Evolutionary conservation across 2,797 vertebrate genomes (phyloP), one percentile per base, ranked within the genome.

Genomic region (Bufotes viridis): DNA sequence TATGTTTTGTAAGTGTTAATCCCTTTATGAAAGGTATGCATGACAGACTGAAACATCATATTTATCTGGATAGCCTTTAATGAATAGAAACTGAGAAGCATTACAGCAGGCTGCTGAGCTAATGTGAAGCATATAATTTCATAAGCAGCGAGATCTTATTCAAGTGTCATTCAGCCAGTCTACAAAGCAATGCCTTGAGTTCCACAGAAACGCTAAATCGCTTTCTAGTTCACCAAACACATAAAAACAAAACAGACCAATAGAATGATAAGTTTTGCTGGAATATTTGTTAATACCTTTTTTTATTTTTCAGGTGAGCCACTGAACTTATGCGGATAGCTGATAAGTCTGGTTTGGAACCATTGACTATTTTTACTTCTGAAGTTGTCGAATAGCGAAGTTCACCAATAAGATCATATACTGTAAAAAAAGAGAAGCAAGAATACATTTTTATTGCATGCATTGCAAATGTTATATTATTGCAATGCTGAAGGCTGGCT

Each of bases 371-470:
- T 87, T 55, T 93, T 88, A 94, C 93, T 34, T 94, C 93, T 78
- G 89, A 93, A 6, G 90, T 91, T 89, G 93, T 91, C 49, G 93
- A 92, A 63, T 96, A 91, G 53, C 87, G 91, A 74, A 96, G 96
- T 92, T 94, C 93, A 89, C 94, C 93, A 93, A 97, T 91, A 88
- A 97, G 90, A 85, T 95, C 94, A 89, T 96, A 94, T 89, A 93
- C 92, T 95, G 53, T 87, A 90, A 84, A 92, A 84, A 58, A 80
- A 26, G 13, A 57, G 11, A 34, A 15, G 6, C 67, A 70, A 70
- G n/a, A 51, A 72, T 18, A 29, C 7, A 49, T 51, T 12, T 12
- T 4, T n/a, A 51, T 75, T 75, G 3, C 11, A 29, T 13, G 22
- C 20, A 75, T 14, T 34, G 29, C 20, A 42, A 17, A 17, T 72